phyloP scores from a whole-genome alignment of 2,113 vertebrate genomes.

The Isurus oxyrinchus region DNA sequence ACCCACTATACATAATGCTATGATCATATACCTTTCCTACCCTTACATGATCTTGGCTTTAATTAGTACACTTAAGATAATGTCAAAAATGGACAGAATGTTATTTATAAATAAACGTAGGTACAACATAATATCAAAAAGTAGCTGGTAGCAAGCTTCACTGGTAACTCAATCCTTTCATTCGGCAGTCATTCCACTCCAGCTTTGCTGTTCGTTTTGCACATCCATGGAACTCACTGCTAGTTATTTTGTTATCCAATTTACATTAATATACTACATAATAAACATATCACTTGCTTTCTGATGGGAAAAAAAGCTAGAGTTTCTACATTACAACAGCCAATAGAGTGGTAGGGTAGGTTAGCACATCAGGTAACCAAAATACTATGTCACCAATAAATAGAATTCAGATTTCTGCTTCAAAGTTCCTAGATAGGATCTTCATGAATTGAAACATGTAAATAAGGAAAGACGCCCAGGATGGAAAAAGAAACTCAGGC shows the following conservation, averaged over 20 bases:
- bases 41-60: neutral
- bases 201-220: neutral
- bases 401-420: neutral
- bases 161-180: neutral
- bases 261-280: neutral
- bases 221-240: neutral
- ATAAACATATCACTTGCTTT: neutral
- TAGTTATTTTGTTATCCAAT: neutral
- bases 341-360: neutral
- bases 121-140: neutral
- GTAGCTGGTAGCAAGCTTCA: neutral
- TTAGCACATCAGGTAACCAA: neutral
- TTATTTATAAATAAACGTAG: neutral
- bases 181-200: neutral
- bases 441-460: neutral
- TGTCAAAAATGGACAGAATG: neutral
- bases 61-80: neutral
- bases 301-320: neutral
- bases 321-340: neutral
- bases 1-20: neutral
- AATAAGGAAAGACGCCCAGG: neutral
- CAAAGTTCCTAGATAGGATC: neutral
- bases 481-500: neutral
- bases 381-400: neutral
- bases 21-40: neutral